Conservation (phyloP, 2,113 vertebrate species). For the Lagopus leucura region DNA sequence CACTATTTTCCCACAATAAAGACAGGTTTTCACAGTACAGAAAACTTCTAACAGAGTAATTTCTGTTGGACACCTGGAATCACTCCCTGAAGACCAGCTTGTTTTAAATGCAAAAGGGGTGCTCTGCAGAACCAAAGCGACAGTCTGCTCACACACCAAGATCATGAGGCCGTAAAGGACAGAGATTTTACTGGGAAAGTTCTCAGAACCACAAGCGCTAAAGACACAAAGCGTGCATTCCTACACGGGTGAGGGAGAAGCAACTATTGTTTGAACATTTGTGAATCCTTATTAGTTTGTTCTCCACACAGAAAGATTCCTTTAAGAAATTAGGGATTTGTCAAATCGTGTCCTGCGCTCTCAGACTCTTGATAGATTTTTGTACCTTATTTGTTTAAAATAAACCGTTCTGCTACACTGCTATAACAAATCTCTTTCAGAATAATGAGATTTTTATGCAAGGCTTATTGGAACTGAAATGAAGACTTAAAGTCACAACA, state of each 20-base stretch:
- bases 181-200: neutral
- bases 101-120: neutral
- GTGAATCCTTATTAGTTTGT: neutral
- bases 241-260: neutral
- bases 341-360: neutral
- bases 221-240: neutral
- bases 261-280: neutral
- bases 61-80: neutral
- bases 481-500: slow-evolving; percentile 6
- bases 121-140: neutral
- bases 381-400: slow-evolving; percentile 10
- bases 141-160: neutral
- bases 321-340: neutral
- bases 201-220: neutral
- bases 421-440: neutral
- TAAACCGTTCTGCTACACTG: neutral
- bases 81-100: neutral
- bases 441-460: neutral
- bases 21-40: neutral
- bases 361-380: neutral
- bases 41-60: neutral
- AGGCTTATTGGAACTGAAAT: slow-evolving; percentile 25
- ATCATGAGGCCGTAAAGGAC: neutral
- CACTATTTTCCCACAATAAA: neutral
- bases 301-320: neutral